Evolutionary conservation across 1,140 invertebrate genomes (phyloP), one percentile per base, ranked within the genome.

Genomic region (Sesamia nonagrioides): DNA sequence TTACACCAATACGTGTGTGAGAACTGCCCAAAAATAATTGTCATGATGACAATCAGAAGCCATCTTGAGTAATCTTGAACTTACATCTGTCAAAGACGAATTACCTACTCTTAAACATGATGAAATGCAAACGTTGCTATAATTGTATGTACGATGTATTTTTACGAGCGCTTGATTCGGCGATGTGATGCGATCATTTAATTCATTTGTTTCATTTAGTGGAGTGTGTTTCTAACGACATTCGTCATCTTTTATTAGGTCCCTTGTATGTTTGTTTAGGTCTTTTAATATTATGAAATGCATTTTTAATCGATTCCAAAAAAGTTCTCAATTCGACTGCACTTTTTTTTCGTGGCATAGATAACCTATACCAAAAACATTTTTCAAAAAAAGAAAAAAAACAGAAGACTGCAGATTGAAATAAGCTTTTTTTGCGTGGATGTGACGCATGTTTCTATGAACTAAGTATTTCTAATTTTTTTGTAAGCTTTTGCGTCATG

Each of bases 151-250:
- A 17, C 2, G 15, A 63, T 52, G 9, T 73, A 73, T 40, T 58
- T 61, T 33, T 75, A 73, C 35, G 50, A 56, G 15, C 69, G 13
- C 56, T 33, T 56, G 54, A 75, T 75, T 61, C 72, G 72, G 72
- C 40, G 21, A 33, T 48, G 58, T 35, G 58, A 61, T 61, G 50
- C 37, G 7, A 75, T 61, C 56, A 61, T 61, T 75, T 27, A 60
- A 75, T 61, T 75, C 40, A 61, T 75, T 61, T 61, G 58, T 21
- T 6, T 33, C 72, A 40, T 75, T 75, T 42, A 40, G 48, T 61
- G n/a, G 61, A 42, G 37, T 63, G 17, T 11, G 21, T 21, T 4
- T 11, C 27, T 42, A 45, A 42, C n/a, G 61, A 66, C 37, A 18
- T 40, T 66, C 2, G 5, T 27, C 37, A 48, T 58, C n/a, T 33